These are phyloP conservation scores for Eupsilia transversa DNA, from an alignment of 2,888 invertebrate genomes.

Conservation along the genomic window DNA sequence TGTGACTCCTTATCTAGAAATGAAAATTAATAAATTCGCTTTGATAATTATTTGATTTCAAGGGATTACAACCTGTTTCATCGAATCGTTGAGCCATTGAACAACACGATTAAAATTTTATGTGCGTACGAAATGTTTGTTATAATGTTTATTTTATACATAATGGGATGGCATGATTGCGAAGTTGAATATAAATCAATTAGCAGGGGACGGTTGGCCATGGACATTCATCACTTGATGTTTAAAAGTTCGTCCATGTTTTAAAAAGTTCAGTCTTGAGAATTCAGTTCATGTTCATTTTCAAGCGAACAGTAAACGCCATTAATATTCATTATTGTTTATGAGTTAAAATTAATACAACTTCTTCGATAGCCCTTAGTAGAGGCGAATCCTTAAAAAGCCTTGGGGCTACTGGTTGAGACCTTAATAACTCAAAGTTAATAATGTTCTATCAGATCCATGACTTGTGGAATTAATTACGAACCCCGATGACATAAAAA, in stretches of 20 bases:
- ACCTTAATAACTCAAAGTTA: conserved; percentile 70
- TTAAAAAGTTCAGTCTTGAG: conserved; percentile 43
- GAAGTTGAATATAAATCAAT: conserved; percentile 41
- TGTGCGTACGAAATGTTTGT: background rate
- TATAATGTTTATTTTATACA: background rate
- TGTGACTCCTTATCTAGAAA: background rate
- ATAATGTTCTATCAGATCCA: conserved; percentile 65
- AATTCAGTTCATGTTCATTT: conserved; percentile 66
- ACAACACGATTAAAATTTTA: background rate
- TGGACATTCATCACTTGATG: conserved; percentile 37
- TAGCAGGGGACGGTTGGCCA: conserved; percentile 9
- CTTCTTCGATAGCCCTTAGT: conserved; percentile 72
- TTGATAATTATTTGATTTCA: background rate
- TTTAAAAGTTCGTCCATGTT: conserved; percentile 58
- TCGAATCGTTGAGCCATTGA: background rate
- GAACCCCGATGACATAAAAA: conserved; percentile 60
- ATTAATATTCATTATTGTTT: conserved; percentile 81
- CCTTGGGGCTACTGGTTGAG: conserved; percentile 58
- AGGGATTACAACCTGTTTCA: background rate
- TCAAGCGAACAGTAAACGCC: conserved; percentile 64
- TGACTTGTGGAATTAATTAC: conserved; percentile 68
- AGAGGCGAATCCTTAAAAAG: conserved; percentile 50
- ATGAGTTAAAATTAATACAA: conserved; percentile 79
- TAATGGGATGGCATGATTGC: background rate
- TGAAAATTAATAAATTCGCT: too few relatives aligned